Base-by-base conservation (phyloP, 2,888 invertebrate genomes). In the Charanyca ferruginea region DNA sequence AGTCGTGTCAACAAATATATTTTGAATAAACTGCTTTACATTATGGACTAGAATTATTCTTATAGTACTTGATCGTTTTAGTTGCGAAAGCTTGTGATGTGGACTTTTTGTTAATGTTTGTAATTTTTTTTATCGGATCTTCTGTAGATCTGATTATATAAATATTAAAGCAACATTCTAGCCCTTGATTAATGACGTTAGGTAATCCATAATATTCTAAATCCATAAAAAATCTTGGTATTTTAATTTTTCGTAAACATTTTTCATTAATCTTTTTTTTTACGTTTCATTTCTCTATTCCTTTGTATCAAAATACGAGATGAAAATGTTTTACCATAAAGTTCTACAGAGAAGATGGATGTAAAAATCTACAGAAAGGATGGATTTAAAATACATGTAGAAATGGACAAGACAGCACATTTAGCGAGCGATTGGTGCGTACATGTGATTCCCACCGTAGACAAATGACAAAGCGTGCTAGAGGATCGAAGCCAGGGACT, bases 1-100 rank as follows among this genome's bases (percentile, higher is more conserved):
- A 85, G 80, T 74, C 66, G 70, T 79, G 77, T 70, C 53, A 81
- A 85, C 85, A 83, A 73, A 83, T 91, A 88, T 91, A 91, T 91
- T 90, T 87, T 67, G 75, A 82, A 78, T 72, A 84, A 85, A 83
- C 74, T 69, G 82, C 66, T 82, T 80, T 82, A 84, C 81, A 83
- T 73, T 77, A 65, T 66, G 71, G 67, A 80, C 79, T 84, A 86
- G 68, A 79, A 77, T 69, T 70, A 70, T 49, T 55, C 65, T 72
- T 72, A 77, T 28, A 65, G 11, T 75, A 73, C 41, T 70, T 51
- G 44, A 53, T 49, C 57, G 64, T 73, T 75, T 85, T 79, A 79
- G 73, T 81, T 64, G 83, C 84, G 22, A 69, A 86, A 86, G 86
- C 87, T 47, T 67, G 64, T 74, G 54, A 58, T 60, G 47, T 65